These are phyloP conservation scores for Peribatodes rhomboidaria DNA, from an alignment of 2,888 invertebrate genomes.

Conservation along the genomic window DNA sequence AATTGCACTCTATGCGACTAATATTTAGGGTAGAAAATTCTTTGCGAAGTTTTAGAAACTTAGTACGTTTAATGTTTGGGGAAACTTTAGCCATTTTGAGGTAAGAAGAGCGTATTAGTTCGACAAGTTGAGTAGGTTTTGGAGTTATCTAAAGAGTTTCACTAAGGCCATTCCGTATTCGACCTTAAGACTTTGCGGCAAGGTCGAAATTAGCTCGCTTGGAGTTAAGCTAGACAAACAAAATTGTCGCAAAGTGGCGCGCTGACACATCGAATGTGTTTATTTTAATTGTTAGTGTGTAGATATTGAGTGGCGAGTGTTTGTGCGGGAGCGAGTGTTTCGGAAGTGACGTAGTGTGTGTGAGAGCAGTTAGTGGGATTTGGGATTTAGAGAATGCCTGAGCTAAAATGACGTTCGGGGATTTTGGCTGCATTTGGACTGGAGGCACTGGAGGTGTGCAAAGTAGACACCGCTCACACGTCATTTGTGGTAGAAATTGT, in stretches of 20 bases:
- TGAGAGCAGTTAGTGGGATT: not conserved
- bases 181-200: conserved; percentile 42
- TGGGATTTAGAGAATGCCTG: not conserved
- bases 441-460: too few relatives aligned
- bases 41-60: conserved; percentile 27
- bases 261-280: conserved; percentile 63
- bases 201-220: conserved; percentile 46
- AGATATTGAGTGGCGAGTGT: conserved; percentile 26
- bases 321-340: conserved; percentile 45
- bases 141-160: conserved; percentile 69
- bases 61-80: conserved; percentile 54
- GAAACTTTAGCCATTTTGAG: conserved; percentile 78
- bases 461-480: too few relatives aligned
- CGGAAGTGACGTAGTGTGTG: conserved; percentile 4
- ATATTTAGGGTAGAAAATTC: conserved; percentile 58
- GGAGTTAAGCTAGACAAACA: conserved; percentile 52
- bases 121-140: conserved; percentile 78
- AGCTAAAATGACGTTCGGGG: not conserved
- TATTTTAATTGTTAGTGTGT: conserved; percentile 61
- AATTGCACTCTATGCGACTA: conserved; percentile 49
- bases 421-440: too few relatives aligned
- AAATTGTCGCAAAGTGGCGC: conserved; percentile 57
- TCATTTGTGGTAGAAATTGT: too few relatives aligned
- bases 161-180: conserved; percentile 47
- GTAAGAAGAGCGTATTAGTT: conserved; percentile 81